Evolutionary conservation across 37 sponge, comb jelly and placozoan species (phyloP).

Genomic region (Sycon ciliatum): DNA sequence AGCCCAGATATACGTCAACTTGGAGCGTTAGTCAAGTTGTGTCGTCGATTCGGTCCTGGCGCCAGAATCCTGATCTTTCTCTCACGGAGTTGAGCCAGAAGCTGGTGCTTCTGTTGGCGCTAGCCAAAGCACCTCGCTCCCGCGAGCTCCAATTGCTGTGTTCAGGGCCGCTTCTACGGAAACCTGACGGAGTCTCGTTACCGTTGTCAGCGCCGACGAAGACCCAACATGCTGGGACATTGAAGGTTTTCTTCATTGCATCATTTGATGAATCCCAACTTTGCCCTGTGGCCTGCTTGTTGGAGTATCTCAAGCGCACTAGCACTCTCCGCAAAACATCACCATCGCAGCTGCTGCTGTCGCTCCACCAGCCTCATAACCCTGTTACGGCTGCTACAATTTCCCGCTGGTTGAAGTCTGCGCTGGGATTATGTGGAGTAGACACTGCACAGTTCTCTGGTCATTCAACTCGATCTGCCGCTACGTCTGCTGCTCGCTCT

Average conservation of each 20-base stretch:
- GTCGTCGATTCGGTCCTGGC: no score
- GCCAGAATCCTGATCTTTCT: no score
- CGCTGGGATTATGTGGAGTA: no score
- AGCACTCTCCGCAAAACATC: not conserved
- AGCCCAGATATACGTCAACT: slow-evolving; percentile 12
- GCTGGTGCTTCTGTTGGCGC: no score
- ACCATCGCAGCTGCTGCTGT: not conserved
- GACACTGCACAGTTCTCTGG: no score
- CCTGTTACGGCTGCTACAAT: not conserved
- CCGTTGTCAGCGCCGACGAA: no score
- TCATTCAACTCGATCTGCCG: no score
- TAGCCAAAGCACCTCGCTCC: slow-evolving; percentile 17
- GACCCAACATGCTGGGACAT: no score
- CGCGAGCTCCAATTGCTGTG: not conserved
- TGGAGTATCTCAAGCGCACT: not conserved
- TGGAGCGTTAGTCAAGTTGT: no score
- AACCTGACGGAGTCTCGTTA: not conserved
- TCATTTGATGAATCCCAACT: not conserved
- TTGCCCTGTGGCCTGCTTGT: slow-evolving; percentile 14
- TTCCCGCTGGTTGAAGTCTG: slow-evolving; percentile 15
- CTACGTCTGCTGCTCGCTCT: no score
- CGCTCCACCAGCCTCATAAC: slow-evolving; percentile 13
- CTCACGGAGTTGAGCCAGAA: no score
- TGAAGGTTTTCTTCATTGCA: no score
- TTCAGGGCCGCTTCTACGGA: not conserved